Conservation (phyloP, 2,888 invertebrate species). For the Heliconius erato region DNA sequence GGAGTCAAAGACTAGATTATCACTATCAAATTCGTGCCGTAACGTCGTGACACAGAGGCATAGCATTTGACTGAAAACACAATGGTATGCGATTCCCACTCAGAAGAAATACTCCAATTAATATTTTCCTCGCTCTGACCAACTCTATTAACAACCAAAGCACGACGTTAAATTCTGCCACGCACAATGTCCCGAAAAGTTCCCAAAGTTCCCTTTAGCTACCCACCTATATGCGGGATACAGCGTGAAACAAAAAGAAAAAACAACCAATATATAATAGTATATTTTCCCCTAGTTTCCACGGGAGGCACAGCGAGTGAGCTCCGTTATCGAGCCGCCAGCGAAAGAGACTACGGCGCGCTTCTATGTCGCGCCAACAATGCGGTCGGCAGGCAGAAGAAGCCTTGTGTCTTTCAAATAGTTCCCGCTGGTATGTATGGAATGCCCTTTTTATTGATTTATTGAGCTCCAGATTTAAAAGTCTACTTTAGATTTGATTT, state of each 20-base stretch:
- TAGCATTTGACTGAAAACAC: too few species aligned
- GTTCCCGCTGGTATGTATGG: constrained; percentile 90
- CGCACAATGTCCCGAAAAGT: too few species aligned
- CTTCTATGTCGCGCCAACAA: constrained; percentile 93
- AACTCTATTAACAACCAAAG: too few species aligned
- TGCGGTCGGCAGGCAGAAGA: constrained; percentile 91
- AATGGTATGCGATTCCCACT: too few species aligned
- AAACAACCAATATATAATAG: background rate
- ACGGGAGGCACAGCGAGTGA: constrained; percentile 88
- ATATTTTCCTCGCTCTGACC: too few species aligned
- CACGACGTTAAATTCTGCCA: too few species aligned
- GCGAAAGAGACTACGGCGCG: constrained; percentile 95
- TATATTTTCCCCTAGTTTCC: constrained; percentile 62
- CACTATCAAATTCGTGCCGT: too few species aligned
- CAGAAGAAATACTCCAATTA: too few species aligned
- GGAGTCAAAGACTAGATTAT: too few species aligned
- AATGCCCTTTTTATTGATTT: background rate
- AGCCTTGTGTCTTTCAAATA: constrained; percentile 95
- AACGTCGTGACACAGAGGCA: too few species aligned
- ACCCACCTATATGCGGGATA: background rate
- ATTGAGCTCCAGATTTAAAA: background rate
- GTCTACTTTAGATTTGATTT: too few species aligned
- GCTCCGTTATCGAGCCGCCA: constrained; percentile 92
- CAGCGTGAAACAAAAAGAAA: background rate
- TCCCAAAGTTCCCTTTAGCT: background rate